Base-by-base conservation (phyloP, 2,888 invertebrate species). In the Drosophila kuntzei region DNA sequence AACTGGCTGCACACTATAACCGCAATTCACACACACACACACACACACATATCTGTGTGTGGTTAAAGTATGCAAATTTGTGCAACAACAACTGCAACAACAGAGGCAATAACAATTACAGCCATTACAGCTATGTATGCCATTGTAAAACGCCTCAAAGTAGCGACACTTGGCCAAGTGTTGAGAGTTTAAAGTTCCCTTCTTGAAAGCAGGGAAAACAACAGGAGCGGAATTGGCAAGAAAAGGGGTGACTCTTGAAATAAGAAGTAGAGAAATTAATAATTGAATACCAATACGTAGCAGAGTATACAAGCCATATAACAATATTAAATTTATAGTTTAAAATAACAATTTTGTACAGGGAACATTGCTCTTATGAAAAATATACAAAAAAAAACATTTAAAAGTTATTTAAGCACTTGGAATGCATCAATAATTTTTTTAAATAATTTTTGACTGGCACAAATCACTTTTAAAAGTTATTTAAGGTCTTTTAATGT, bases 81-180 rank as follows among this genome's bases (percentile, higher is more conserved):
- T 57, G 37, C 65, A 65, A 54, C 37, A 66, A 51, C 16, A 37
- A 36, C 14, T n/a, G 54, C 60, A 63, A 47, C 63, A 64, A 50
- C 11, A 20, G 16, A 4, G 3, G 61, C 61, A 63, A 62, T 47
- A 60, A 63, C 73, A 69, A 83, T 78, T 73, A 82, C 63, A 71
- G 62, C 60, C 43, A 71, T 63, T 73, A 82, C 69, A 70, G 55
- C 54, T 62, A 68, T 53, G 60, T 62, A 32, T 55, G 47, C 82
- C 76, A 63, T 65, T 55, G 58, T 49, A 50, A 59, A 47, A 41
- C 34, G 55, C 58, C 34, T 51, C 62, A 25, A 20, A 32, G 67
- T 46, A 55, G 59, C 80, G 83, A 83, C 83, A 76, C 83, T 80
- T 76, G 64, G 36, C 64, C 60, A 73, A 76, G 78, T 73, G 76